These are phyloP conservation scores for Colaptes auratus DNA, from an alignment of 2,113 vertebrate genomes.

Conservation along the genomic window DNA sequence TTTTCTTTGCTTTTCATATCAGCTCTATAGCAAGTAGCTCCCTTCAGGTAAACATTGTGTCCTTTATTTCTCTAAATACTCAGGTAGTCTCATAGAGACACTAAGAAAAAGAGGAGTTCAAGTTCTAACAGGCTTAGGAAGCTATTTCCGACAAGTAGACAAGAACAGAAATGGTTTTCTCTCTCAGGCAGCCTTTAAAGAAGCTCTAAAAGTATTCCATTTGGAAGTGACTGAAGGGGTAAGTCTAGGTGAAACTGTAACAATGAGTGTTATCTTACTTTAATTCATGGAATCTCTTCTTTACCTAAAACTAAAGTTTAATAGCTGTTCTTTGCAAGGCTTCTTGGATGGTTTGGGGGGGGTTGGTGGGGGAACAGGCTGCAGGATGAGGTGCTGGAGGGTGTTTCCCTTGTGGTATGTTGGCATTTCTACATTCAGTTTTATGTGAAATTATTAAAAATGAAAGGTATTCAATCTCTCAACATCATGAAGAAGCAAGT, in stretches of 20 bases:
- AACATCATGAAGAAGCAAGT: not conserved
- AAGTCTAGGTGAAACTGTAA: conserved; percentile 9
- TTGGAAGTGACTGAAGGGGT: conserved; percentile 76
- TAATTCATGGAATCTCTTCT: not conserved
- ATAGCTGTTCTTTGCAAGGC: not conserved
- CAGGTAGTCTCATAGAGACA: conserved; percentile 69
- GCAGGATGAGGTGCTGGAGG: not conserved
- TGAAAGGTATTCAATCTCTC: not conserved
- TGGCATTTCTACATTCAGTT: not conserved
- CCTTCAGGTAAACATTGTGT: not conserved
- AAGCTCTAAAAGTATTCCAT: conserved; percentile 73
- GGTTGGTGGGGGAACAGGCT: not conserved
- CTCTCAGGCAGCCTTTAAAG: conserved; percentile 66
- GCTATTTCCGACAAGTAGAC: conserved; percentile 71
- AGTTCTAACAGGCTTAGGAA: conserved; percentile 77
- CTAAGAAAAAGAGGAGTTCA: conserved; percentile 71
- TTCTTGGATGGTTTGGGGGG: not conserved
- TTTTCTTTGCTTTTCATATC: not conserved
- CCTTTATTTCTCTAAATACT: conserved; percentile 9
- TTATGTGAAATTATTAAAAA: not conserved
- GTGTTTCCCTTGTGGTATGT: not conserved
- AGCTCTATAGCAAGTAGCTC: not conserved
- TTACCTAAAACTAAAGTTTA: not conserved
- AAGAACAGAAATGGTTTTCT: conserved; percentile 67
- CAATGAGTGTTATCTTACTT: not conserved